Evolutionary conservation across 1,140 invertebrate genomes (phyloP).

Genomic region (Euborellia annulipes): DNA sequence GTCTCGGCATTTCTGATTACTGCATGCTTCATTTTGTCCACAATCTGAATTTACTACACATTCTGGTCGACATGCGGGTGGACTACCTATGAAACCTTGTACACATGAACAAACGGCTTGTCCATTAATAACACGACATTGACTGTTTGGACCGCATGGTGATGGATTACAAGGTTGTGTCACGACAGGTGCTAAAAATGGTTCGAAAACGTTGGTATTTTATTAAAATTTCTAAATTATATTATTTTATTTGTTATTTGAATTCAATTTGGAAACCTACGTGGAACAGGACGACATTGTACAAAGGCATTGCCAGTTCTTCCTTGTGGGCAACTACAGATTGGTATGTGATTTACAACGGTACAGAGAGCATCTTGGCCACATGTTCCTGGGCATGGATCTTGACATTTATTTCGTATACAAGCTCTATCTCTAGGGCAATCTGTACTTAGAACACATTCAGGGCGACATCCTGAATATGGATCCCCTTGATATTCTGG

Average conservation of each 20-base stretch:
- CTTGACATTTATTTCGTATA: constrained; percentile 46
- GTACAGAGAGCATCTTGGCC: constrained; percentile 54
- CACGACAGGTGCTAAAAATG: constrained; percentile 24
- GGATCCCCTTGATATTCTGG: constrained; percentile 58
- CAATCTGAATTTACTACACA: constrained; percentile 16
- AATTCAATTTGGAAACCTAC: constrained; percentile 3
- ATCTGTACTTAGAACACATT: constrained; percentile 54
- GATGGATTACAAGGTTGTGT: constrained; percentile 44
- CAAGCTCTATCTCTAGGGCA: constrained; percentile 50
- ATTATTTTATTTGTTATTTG: too few species aligned
- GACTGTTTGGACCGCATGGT: constrained; percentile 46
- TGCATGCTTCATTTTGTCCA: constrained; percentile 16
- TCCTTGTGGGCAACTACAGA: constrained; percentile 50
- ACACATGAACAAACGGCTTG: constrained; percentile 18
- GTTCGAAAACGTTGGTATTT: too few species aligned
- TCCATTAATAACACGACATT: constrained; percentile 22
- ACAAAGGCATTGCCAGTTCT: constrained; percentile 57
- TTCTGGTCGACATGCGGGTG: constrained; percentile 21
- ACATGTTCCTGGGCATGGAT: constrained; percentile 57
- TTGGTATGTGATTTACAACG: constrained; percentile 56
- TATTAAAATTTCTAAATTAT: too few species aligned
- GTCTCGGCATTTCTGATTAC: constrained; percentile 13
- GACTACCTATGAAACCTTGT: constrained; percentile 16
- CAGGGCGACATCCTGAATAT: constrained; percentile 51
- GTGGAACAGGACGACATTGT: constrained; percentile 29